Base-by-base conservation (phyloP, 2,888 invertebrate species). In the Metellina segmentata region DNA sequence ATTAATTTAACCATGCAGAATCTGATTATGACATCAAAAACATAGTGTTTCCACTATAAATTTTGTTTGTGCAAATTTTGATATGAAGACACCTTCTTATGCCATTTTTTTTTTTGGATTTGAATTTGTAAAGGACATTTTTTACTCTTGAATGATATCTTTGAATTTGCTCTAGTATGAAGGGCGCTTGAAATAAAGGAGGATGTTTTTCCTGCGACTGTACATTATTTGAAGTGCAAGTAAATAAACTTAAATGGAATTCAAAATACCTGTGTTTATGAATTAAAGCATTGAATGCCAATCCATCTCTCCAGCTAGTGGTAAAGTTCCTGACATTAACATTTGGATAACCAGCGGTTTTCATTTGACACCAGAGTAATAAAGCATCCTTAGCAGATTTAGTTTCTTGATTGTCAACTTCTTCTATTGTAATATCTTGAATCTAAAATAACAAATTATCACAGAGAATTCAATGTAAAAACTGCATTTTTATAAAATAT, bases 301-400 rank as follows among this genome's bases (percentile, higher is more conserved):
- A 96, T 92, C 99, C 99, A 95, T 99, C 99, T 79, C 99, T 96
- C 99, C 99, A 99, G 7, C 98, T 99, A 51, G 99, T 99, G 72
- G 99, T 99, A 95, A 99, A 99, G 96, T 99, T 99, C 92, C 99
- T 96, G 20, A 99, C 99, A 95, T 99, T 99, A 34, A 99, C 99
- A 95, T 99, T 99, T 95, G 98, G 97, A 95, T 99, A 99, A 81
- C 99, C 99, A 74, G 99, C 99, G 0, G 99, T 99, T 96, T 99
- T 99, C 99, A 99, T 99, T 96, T 99, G 99, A 96, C 99, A 99
- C 99, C 99, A 99, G 89, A 99, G 96, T 79, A 99, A 96, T 87
- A 99, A 96, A 4, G 99, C 99, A 95, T 99, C 99, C 95, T 99
- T 99, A 86, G 99, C 99, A 61, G 98, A 99, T 95, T 95, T 95